These are phyloP conservation scores for Brevimyrus niger DNA, from an alignment of 2,113 vertebrate species.

Conservation along the genomic window DNA sequence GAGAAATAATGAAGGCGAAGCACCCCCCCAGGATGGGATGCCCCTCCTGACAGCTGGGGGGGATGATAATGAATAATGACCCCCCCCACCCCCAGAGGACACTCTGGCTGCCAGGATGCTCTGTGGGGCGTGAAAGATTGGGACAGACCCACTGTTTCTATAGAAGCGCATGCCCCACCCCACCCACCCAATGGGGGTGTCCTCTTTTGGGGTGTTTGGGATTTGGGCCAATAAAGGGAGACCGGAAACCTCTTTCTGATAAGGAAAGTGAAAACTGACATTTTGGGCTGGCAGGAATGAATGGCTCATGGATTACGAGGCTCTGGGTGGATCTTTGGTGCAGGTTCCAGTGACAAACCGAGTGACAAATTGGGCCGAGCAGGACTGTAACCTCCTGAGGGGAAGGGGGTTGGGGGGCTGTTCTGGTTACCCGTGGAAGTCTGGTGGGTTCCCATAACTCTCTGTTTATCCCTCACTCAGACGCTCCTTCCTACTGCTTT, in stretches of 20 bases:
- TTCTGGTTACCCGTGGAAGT: neutral
- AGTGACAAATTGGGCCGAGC: neutral
- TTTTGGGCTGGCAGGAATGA: neutral
- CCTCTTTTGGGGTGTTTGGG: neutral
- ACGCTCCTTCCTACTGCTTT: conserved; percentile 17
- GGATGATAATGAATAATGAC: neutral
- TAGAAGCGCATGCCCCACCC: neutral
- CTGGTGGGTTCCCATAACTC: neutral
- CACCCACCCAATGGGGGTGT: neutral
- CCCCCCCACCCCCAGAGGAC: neutral
- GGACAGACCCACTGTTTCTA: neutral
- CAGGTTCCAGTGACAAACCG: neutral
- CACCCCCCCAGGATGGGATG: neutral
- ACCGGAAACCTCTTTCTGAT: neutral
- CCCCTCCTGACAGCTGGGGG: neutral
- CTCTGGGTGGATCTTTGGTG: neutral
- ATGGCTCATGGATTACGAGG: neutral
- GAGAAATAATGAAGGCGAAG: neutral
- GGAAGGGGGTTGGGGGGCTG: neutral
- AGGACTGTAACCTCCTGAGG: neutral
- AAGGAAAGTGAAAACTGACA: neutral
- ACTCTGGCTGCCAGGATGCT: neutral
- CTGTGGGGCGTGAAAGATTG: neutral
- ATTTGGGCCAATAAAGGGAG: neutral
- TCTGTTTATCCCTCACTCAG: neutral